Conservation (phyloP, 2,888 invertebrate genomes). For the Brenthis daphne region DNA sequence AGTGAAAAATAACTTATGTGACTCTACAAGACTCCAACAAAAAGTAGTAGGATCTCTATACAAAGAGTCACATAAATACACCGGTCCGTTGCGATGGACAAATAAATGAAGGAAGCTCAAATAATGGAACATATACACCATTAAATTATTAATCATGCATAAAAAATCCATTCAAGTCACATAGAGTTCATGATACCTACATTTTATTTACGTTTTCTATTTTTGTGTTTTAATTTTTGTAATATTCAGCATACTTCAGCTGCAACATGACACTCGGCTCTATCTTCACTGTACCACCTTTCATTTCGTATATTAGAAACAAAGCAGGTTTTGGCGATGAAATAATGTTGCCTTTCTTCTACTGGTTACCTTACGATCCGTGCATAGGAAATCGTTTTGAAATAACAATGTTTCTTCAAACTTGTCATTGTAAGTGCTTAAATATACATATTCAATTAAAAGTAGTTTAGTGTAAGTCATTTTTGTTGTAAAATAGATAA, state of each 20-base stretch:
- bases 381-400: constrained; percentile 51
- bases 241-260: constrained; percentile 59
- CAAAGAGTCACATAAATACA: too few species aligned
- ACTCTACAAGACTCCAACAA: too few species aligned
- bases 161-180: too few species aligned
- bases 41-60: too few species aligned
- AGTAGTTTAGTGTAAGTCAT: too few species aligned
- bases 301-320: constrained; percentile 51
- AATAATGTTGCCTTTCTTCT: constrained; percentile 59
- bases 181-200: background rate
- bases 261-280: constrained; percentile 58
- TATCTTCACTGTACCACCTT: constrained; percentile 57
- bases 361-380: constrained; percentile 69
- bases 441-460: background rate
- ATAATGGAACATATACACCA: too few species aligned
- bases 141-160: too few species aligned
- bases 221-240: background rate
- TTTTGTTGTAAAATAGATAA: too few species aligned
- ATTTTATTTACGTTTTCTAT: background rate
- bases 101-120: too few species aligned
- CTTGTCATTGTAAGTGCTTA: constrained; percentile 60
- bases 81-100: too few species aligned
- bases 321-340: constrained; percentile 51
- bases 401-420: constrained; percentile 52
- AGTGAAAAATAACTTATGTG: too few species aligned